Evolutionary conservation across 2,888 invertebrate genomes (phyloP).

Genomic region (Oscheius sp.): DNA sequence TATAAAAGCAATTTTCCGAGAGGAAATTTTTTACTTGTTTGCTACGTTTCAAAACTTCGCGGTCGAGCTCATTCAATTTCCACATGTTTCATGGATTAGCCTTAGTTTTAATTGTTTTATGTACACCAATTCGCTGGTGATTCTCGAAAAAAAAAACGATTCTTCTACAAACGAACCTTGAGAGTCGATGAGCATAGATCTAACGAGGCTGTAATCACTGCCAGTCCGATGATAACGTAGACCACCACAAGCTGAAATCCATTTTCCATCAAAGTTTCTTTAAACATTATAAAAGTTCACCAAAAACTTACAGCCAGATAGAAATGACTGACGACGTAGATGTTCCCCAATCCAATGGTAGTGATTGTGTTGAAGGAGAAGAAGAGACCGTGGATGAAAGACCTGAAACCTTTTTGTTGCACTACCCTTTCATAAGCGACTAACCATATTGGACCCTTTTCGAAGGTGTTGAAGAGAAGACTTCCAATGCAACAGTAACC

Average conservation of each 20-base stretch:
- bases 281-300: not conserved
- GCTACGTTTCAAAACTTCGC: no score
- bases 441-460: conserved; percentile 71
- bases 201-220: conserved; percentile 73
- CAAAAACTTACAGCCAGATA: conserved; percentile 59
- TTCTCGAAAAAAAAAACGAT: no score
- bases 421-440: not conserved
- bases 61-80: no score
- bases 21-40: no score
- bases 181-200: conserved; percentile 73
- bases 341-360: conserved; percentile 73
- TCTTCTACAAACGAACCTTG: conserved; percentile 46
- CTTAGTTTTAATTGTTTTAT: no score
- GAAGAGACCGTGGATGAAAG: conserved; percentile 73
- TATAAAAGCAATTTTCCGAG: no score
- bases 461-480: conserved; percentile 70
- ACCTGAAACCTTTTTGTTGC: conserved; percentile 55
- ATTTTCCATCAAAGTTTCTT: no score
- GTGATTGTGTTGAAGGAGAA: conserved; percentile 74
- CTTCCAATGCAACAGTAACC: conserved; percentile 73
- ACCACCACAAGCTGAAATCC: conserved; percentile 67
- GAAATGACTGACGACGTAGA: conserved; percentile 67
- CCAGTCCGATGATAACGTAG: conserved; percentile 73
- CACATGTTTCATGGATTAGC: no score
- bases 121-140: no score